Conservation (phyloP, 1,140 invertebrate species). For the Temnothorax longispinosus region DNA sequence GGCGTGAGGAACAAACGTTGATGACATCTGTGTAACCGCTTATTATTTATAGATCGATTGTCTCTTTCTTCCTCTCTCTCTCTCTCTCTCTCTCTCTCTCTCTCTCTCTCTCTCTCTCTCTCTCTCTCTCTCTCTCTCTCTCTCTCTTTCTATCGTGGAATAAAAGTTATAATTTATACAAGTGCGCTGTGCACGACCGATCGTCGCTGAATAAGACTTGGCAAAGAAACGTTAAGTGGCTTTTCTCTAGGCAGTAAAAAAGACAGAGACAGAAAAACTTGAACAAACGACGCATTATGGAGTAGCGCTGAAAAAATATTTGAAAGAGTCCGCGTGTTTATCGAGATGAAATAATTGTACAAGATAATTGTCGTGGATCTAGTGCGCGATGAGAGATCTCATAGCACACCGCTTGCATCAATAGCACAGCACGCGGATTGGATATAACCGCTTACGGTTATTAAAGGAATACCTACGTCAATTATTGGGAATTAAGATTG, state of each 20-base stretch:
- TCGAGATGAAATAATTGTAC: conserved; percentile 50
- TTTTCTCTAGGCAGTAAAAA: neutral
- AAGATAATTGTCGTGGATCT: conserved; percentile 41
- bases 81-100: neutral
- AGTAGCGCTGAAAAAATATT: conserved; percentile 41
- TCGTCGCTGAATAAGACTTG: conserved; percentile 25
- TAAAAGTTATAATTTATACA: conserved; percentile 48
- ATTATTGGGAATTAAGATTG: conserved; percentile 3
- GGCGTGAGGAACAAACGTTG: neutral
- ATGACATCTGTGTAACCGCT: conserved; percentile 16
- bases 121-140: conserved; percentile 9
- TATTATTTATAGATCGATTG: conserved; percentile 41
- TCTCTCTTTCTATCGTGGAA: neutral
- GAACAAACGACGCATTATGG: neutral
- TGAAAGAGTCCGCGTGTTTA: conserved; percentile 18
- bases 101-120: conserved; percentile 13
- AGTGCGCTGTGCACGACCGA: neutral
- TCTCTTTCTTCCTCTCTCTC: conserved; percentile 14
- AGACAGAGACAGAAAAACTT: neutral
- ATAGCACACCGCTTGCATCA: neutral
- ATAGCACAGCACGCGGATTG: neutral
- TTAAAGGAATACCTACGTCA: neutral
- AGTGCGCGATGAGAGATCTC: conserved; percentile 24
- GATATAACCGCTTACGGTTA: neutral
- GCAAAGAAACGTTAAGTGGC: conserved; percentile 13